These are phyloP conservation scores for Drosophila punjabiensis DNA, from an alignment of 1,140 invertebrate genomes.

Conservation along the genomic window DNA sequence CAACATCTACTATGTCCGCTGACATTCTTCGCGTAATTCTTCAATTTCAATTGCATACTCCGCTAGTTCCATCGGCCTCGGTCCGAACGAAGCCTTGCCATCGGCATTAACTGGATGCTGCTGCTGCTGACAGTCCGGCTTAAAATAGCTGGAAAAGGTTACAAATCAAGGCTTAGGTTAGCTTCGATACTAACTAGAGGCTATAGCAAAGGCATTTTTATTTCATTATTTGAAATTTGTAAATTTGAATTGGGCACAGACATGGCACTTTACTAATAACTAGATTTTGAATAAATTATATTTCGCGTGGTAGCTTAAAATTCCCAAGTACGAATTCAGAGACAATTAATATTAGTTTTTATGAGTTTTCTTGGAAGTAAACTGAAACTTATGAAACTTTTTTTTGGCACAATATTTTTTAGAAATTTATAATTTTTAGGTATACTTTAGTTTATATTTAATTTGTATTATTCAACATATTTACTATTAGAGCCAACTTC, in stretches of 20 bases:
- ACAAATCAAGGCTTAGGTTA: background rate
- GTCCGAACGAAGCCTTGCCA: background rate
- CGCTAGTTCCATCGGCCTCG: conserved; percentile 46
- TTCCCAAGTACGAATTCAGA: background rate
- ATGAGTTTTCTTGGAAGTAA: background rate
- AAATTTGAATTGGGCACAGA: background rate
- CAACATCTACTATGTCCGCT: conserved; percentile 80
- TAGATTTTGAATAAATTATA: background rate
- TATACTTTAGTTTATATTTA: background rate
- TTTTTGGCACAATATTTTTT: background rate
- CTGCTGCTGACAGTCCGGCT: background rate
- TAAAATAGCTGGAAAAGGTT: conserved; percentile 7
- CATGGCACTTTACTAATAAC: background rate
- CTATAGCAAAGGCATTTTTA: background rate
- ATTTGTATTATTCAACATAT: background rate
- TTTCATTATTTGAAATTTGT: background rate
- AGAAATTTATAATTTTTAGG: background rate
- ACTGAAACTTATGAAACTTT: no score
- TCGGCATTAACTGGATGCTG: background rate
- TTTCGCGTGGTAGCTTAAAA: background rate
- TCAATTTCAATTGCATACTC: conserved; percentile 83
- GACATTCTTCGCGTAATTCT: conserved; percentile 82
- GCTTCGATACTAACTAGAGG: background rate
- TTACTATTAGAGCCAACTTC: background rate
- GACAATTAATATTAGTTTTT: background rate